Evolutionary conservation across 2,888 invertebrate genomes (phyloP).

Genomic region (Nemotelus nigrinus): DNA sequence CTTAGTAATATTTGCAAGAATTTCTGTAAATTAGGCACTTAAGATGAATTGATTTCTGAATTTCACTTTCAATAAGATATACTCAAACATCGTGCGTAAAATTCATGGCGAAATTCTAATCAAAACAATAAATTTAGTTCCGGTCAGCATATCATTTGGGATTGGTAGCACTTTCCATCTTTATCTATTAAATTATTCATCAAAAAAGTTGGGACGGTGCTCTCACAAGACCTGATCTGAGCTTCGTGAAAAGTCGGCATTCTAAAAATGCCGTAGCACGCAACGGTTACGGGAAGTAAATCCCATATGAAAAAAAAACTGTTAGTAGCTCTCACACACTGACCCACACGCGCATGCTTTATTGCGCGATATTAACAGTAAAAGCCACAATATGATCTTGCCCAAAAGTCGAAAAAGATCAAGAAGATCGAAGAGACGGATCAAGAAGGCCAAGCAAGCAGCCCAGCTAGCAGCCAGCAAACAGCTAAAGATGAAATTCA

Average conservation of each 20-base stretch:
- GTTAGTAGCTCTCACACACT: constrained; percentile 30
- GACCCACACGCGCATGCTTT: constrained; percentile 40
- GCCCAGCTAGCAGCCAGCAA: background rate
- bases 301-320: constrained; percentile 1
- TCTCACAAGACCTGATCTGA: background rate
- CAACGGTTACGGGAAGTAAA: constrained; percentile 12
- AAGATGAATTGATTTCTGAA: too few relatives aligned
- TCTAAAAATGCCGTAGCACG: background rate
- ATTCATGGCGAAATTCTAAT: background rate
- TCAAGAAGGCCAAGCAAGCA: background rate
- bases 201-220: background rate
- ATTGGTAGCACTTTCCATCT: background rate
- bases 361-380: constrained; percentile 39
- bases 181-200: background rate
- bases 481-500: background rate
- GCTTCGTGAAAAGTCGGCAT: background rate
- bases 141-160: background rate
- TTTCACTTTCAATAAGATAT: too few relatives aligned
- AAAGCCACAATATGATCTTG: constrained; percentile 36
- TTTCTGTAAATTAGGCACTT: background rate
- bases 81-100: too few relatives aligned
- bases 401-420: constrained; percentile 16
- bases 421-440: background rate
- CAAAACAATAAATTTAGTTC: background rate
- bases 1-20: too few relatives aligned